phyloP scores from a whole-genome alignment of 2,113 vertebrate genomes.

The Hippopotamus amphibius region DNA sequence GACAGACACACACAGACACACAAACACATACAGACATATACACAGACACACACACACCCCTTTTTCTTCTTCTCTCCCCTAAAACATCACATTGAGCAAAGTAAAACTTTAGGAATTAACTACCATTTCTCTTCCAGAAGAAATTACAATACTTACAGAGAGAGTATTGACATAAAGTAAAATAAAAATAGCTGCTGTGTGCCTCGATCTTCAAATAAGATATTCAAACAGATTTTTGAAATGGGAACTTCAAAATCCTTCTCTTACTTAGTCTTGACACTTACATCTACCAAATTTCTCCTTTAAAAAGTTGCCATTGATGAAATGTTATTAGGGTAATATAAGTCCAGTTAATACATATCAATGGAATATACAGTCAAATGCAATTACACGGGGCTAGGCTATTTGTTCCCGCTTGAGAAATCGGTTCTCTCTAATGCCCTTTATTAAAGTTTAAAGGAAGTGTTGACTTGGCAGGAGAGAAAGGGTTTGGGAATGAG shows the following conservation, averaged over 20 bases:
- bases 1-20: not conserved
- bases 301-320: not conserved
- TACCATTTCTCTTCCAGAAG: not conserved
- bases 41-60: not conserved
- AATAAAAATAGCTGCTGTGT: conserved; percentile 10
- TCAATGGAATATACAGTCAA: not conserved
- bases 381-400: conserved; percentile 33
- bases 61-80: not conserved
- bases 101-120: conserved; percentile 10
- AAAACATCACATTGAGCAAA: conserved; percentile 17
- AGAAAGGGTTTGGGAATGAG: conserved; percentile 66
- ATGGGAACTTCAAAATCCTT: not conserved
- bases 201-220: not conserved
- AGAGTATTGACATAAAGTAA: not conserved
- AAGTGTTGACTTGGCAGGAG: conserved; percentile 80
- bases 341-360: not conserved
- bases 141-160: not conserved
- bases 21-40: not conserved
- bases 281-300: not conserved
- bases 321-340: not conserved
- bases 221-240: not conserved
- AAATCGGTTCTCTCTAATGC: conserved; percentile 72
- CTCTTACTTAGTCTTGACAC: not conserved
- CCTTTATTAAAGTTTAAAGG: conserved; percentile 87
- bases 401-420: conserved; percentile 63